phyloP scores from a whole-genome alignment of 2,113 vertebrate species.

The Lamprotornis superbus region DNA sequence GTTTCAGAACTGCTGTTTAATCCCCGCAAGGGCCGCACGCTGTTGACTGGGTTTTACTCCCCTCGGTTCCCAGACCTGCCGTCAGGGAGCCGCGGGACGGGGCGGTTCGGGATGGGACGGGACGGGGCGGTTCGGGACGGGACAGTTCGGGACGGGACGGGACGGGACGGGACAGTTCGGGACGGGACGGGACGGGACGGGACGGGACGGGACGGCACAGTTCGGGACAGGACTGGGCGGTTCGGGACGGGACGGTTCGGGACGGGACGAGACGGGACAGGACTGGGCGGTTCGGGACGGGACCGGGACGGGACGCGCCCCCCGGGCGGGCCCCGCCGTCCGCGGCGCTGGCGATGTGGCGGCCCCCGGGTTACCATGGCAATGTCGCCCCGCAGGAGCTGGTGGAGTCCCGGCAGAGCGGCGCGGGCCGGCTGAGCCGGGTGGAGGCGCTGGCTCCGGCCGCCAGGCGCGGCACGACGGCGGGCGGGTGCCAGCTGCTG shows the following conservation, averaged over 20 bases:
- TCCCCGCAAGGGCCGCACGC: neutral
- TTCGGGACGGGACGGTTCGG: neutral
- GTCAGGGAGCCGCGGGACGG: neutral
- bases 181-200: neutral
- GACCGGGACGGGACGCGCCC: neutral
- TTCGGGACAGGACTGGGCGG: neutral
- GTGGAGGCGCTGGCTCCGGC: conserved; percentile 80
- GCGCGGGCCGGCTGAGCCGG: conserved; percentile 83
- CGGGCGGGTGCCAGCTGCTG: conserved; percentile 82
- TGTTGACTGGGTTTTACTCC: neutral
- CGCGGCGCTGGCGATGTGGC: neutral
- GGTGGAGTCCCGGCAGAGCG: conserved; percentile 85
- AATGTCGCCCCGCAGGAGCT: conserved; percentile 90
- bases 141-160: neutral
- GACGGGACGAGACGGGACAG: neutral
- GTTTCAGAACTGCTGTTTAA: neutral
- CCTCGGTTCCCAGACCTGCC: neutral
- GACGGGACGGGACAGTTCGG: neutral
- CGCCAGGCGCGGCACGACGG: conserved; percentile 80
- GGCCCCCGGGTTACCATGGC: conserved; percentile 80
- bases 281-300: neutral
- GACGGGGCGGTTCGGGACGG: neutral
- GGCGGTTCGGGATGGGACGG: neutral
- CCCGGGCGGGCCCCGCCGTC: neutral
- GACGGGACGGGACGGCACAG: neutral